Evolutionary conservation across 2,888 invertebrate species (phyloP), one percentile per base, ranked within the genome.

Genomic region (Steinernema carpocapsae): DNA sequence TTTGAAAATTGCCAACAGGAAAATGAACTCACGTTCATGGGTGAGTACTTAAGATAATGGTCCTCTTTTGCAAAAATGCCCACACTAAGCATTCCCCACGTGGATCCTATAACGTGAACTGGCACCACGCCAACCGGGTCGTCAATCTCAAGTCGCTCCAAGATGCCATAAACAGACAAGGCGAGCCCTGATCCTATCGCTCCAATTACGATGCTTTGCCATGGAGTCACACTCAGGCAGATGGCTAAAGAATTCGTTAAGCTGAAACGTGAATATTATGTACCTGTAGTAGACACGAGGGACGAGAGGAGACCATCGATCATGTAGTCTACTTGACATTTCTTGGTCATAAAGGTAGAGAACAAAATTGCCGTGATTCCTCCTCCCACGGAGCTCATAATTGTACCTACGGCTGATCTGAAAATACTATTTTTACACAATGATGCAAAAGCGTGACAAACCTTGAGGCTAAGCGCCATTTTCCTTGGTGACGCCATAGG

Each of bases 111-210:
- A 0, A 85, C 85, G 74, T 85, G 85, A 0, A 85, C 85, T 3
- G 85, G 85, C 48, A 85, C 76, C 2, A 85, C 81, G 19, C 85
- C 85, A 19, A 84, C 84, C 6, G 85, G 85, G 70, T 85, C 85
- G 71, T 85, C 85, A 42, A 85, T 82, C 80, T 85, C 80, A 12
- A 81, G 72, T 48, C 76, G 74, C 52, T 85, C 85, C 1, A 83
- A 74, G 10, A 85, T 46, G 0, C 83, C 85, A 75, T 85, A 85
- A 6, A 78, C 76, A 19, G 79, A 74, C 32, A 85, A 77, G 1
- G 84, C 85, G n/a, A 85, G 76, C 3, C 77, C 76, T 0, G 82
- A 78, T 7, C 85, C 85, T 48, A 85, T 77, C 19, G 81, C 80
- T n/a, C 85, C 85, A 42, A 85, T 81, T 2, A 83, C 71, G 19